These are phyloP conservation scores for Candidula unifasciata DNA, from an alignment of 2,888 invertebrate genomes.

Conservation along the genomic window DNA sequence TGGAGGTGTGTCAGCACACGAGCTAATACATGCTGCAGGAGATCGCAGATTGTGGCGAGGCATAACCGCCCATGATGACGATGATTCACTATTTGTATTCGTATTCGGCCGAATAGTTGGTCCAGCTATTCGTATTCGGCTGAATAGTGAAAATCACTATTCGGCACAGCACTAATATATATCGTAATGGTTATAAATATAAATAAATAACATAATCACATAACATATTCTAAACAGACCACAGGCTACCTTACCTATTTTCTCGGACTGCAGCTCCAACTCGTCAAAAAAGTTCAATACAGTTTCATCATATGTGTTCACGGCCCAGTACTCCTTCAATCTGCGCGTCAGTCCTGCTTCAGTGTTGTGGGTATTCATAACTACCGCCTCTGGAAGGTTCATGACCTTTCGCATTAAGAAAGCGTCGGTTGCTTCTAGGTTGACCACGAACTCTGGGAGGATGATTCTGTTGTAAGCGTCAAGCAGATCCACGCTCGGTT, in stretches of 20 bases:
- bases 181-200: not conserved
- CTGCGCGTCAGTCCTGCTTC: slow-evolving; percentile 76
- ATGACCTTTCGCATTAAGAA: slow-evolving; percentile 76
- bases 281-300: slow-evolving; percentile 87
- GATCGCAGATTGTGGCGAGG: too few relatives aligned
- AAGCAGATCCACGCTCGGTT: too few relatives aligned
- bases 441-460: slow-evolving; percentile 76
- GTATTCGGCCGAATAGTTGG: too few relatives aligned
- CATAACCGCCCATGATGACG: too few relatives aligned
- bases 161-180: too few relatives aligned
- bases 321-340: slow-evolving; percentile 69
- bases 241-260: slow-evolving; percentile 66
- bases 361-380: slow-evolving; percentile 77
- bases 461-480: slow-evolving; percentile 68
- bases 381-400: slow-evolving; percentile 77
- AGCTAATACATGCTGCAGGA: too few relatives aligned
- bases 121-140: too few relatives aligned
- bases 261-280: slow-evolving; percentile 84
- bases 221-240: not conserved
- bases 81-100: too few relatives aligned
- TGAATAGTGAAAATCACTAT: too few relatives aligned
- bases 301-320: slow-evolving; percentile 81
- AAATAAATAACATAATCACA: not conserved
- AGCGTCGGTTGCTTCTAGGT: slow-evolving; percentile 73
- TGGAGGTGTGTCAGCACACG: too few relatives aligned